Base-by-base conservation (phyloP, 2,888 invertebrate species). In the Macrophya alboannulata region DNA sequence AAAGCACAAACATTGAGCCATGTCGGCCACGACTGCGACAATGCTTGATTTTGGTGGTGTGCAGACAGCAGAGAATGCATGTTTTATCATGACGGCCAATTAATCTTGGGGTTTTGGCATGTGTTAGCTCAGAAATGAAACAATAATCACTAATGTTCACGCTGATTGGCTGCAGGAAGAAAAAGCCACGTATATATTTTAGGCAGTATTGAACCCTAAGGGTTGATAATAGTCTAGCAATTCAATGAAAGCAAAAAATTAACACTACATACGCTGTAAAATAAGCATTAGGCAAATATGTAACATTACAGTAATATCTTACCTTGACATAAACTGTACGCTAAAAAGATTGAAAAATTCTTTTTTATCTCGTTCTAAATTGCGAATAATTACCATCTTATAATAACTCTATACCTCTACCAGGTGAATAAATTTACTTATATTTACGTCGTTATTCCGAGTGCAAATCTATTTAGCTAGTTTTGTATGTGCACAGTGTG, bases 241-340 rank as follows among this genome's bases (percentile, higher is more conserved):
- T 79, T 17, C 31, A 40, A 40, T 15, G 65, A 21, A 65, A 87
- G 86, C 86, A 51, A 37, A 25, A 79, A 88, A 90, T 89, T 87
- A 40, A 76, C 55, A 55, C 85, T 85, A 88, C 72, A 72, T 37
- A 68, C 21, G 81, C 62, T 81, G 81, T 81, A 43, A 62, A 81
- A 81, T 81, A 81, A 45, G 62, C 81, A 62, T 81, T 81, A 31
- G 43, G 43, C 62, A 59, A 68, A 62, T 81, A 31, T 31, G 31
- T 31, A 81, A 81, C 81, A 86, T 85, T 85, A 87, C 88, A 84
- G 89, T 88, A 89, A 87, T 89, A 88, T 92, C 93, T 93, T 93
- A 94, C 93, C 94, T 94, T 94, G 93, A 89, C 94, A 94, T 88
- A 93, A 92, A 93, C 93, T 93, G 93, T 93, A 93, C 84, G 93